These are phyloP conservation scores for Antedon mediterranea DNA, from an alignment of 53 echinoderm and acorn worm species.

Conservation along the genomic window DNA sequence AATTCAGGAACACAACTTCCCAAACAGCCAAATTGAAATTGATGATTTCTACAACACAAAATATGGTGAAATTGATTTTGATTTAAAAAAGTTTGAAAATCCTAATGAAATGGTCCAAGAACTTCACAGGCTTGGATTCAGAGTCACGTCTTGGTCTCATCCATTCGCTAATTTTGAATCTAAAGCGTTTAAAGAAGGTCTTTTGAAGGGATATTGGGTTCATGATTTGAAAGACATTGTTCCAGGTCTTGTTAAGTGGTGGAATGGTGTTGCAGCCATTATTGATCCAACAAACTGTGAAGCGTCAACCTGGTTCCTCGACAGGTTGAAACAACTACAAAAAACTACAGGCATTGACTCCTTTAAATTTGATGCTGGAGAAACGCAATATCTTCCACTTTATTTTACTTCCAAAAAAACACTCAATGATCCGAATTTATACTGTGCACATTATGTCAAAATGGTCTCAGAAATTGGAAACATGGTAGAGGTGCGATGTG, in stretches of 20 bases:
- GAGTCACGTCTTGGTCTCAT: slow-evolving; percentile 44
- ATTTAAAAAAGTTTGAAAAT: slow-evolving; percentile 42
- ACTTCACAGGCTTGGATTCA: slow-evolving; percentile 46
- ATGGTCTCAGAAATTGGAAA: slow-evolving; percentile 34
- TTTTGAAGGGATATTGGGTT: slow-evolving; percentile 33
- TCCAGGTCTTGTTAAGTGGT: slow-evolving; percentile 62
- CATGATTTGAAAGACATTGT: slow-evolving; percentile 27
- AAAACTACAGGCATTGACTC: slow-evolving; percentile 43
- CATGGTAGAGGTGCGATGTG: slow-evolving; percentile 62
- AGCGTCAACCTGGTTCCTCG: slow-evolving; percentile 37
- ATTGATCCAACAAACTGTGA: slow-evolving; percentile 43
- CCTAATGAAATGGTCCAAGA: slow-evolving; percentile 27
- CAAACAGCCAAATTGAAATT: slow-evolving; percentile 69
- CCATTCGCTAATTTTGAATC: slow-evolving; percentile 74
- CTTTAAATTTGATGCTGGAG: slow-evolving; percentile 72
- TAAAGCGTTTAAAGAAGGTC: slow-evolving; percentile 34
- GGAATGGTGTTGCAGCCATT: slow-evolving; percentile 48
- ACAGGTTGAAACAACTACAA: slow-evolving; percentile 22
- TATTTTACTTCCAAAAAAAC: slow-evolving; percentile 31
- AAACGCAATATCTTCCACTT: slow-evolving; percentile 35
- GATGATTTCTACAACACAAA: slow-evolving; percentile 51
- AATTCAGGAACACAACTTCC: slow-evolving; percentile 27
- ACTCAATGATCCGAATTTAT: slow-evolving; percentile 54
- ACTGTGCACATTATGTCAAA: slow-evolving; percentile 53
- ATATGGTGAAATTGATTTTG: slow-evolving; percentile 49